These are phyloP conservation scores for Actinemys pallida DNA, from an alignment of 2,113 vertebrate genomes.

Conservation along the genomic window DNA sequence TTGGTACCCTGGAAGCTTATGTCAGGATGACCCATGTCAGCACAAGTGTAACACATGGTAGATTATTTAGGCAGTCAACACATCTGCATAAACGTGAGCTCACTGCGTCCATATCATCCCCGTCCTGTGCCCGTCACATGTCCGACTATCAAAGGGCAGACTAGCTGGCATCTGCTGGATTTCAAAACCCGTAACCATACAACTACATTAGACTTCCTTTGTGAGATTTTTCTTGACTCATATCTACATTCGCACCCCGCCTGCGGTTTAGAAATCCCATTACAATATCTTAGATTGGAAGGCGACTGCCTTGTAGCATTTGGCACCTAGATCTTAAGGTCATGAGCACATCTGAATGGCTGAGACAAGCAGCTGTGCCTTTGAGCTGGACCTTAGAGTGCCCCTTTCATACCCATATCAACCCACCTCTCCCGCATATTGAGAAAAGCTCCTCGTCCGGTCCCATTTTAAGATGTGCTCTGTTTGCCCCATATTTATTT, in stretches of 20 bases:
- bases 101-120: background rate
- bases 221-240: background rate
- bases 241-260: background rate
- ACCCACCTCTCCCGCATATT: background rate
- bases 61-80: background rate
- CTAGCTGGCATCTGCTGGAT: too few relatives aligned
- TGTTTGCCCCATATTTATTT: background rate
- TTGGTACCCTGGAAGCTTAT: rapidly evolving
- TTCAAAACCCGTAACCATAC: background rate
- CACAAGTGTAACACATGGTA: background rate
- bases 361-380: background rate
- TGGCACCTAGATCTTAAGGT: background rate
- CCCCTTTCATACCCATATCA: background rate
- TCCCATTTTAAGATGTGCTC: background rate
- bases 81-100: background rate
- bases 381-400: background rate
- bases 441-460: background rate
- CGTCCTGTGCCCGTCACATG: background rate
- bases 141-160: background rate
- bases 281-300: too few relatives aligned
- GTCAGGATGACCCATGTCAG: background rate
- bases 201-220: background rate
- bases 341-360: background rate
- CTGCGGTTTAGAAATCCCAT: too few relatives aligned
- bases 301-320: background rate